Conservation (phyloP, 2,113 vertebrate genomes). For the Pseudorasbora parva region DNA sequence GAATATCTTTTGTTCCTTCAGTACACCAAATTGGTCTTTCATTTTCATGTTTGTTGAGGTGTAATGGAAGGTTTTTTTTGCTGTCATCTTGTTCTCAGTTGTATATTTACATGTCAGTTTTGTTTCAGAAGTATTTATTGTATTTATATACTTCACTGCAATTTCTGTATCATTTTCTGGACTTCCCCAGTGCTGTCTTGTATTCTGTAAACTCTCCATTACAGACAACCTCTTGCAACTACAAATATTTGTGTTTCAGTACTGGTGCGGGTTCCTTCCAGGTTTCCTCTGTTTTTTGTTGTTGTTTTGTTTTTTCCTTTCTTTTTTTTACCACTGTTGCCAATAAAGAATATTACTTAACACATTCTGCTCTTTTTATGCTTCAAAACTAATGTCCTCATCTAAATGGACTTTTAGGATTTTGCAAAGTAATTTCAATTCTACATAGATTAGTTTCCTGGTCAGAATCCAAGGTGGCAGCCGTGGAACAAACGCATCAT, state of each 20-base stretch:
- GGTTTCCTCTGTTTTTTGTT: constrained; percentile 43
- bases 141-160: constrained; percentile 48
- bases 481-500: constrained; percentile 49
- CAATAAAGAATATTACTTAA: constrained; percentile 75
- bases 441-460: constrained; percentile 29
- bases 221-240: constrained; percentile 69
- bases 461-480: constrained; percentile 37
- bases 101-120: constrained; percentile 41
- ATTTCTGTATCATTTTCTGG: constrained; percentile 43
- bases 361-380: constrained; percentile 25
- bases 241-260: constrained; percentile 54
- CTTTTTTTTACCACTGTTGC: constrained; percentile 68
- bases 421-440: constrained; percentile 12
- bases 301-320: constrained; percentile 14
- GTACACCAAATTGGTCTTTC: constrained; percentile 44
- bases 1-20: constrained; percentile 3
- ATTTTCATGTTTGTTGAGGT: constrained; percentile 30
- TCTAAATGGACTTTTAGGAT: background rate
- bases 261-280: constrained; percentile 23
- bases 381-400: background rate
- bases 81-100: background rate
- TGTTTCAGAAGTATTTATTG: constrained; percentile 58
- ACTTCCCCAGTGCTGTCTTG: constrained; percentile 31
- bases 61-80: constrained; percentile 28
- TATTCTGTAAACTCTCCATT: constrained; percentile 43